Evolutionary conservation across 1,140 invertebrate species (phyloP).

Genomic region (Lutraria rhynchaena): DNA sequence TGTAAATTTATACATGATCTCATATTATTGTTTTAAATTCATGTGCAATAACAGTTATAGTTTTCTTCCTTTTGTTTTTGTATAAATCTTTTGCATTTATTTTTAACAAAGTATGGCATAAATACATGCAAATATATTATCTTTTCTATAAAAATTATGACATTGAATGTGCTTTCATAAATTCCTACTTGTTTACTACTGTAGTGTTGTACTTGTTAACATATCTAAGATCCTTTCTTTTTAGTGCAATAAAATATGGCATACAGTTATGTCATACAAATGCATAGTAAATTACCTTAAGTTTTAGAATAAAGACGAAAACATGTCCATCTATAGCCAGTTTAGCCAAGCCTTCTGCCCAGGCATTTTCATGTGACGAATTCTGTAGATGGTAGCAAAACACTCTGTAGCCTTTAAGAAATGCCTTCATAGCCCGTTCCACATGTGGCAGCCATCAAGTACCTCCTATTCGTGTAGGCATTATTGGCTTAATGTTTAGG

Average conservation of each 20-base stretch:
- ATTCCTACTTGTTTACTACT: no score
- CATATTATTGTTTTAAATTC: background rate
- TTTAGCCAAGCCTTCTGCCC: conserved; percentile 35
- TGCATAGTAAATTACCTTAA: conserved; percentile 38
- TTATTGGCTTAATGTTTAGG: background rate
- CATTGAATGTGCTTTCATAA: no score
- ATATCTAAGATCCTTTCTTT: background rate
- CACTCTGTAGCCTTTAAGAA: conserved; percentile 17
- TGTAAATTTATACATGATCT: background rate
- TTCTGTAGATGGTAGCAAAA: background rate
- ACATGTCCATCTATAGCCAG: background rate
- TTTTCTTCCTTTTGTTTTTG: no score
- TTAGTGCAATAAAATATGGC: background rate
- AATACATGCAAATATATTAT: no score
- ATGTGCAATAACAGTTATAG: background rate
- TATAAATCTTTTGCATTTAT: no score
- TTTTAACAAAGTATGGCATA: no score
- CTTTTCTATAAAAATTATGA: no score
- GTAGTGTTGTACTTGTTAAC: background rate
- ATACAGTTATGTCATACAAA: background rate
- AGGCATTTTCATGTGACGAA: conserved; percentile 24
- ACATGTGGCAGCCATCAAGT: conserved; percentile 36
- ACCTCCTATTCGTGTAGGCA: conserved; percentile 14
- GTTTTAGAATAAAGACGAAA: background rate
- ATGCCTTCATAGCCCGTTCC: background rate